Evolutionary conservation across 2,113 vertebrate species (phyloP).

Genomic region (Lontra canadensis): DNA sequence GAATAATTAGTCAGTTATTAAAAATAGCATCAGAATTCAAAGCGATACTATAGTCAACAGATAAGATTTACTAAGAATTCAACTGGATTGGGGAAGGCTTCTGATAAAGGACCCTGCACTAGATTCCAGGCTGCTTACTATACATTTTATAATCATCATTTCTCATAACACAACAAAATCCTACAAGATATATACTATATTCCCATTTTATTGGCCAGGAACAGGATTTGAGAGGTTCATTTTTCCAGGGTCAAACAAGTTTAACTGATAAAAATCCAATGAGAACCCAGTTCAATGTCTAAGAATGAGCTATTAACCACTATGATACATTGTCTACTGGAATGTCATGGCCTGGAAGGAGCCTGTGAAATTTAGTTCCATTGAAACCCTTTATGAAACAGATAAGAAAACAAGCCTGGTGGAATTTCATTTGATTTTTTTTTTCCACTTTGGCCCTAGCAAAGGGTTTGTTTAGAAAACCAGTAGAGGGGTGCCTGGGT

Average conservation of each 20-base stretch:
- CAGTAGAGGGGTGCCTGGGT: not conserved
- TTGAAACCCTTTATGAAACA: conserved; percentile 11
- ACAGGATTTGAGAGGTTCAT: not conserved
- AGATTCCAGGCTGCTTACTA: not conserved
- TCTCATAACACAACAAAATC: not conserved
- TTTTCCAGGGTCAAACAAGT: not conserved
- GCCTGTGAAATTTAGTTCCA: not conserved
- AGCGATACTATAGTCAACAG: not conserved
- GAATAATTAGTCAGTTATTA: not conserved
- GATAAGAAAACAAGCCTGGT: not conserved
- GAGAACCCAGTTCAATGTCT: not conserved
- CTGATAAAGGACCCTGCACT: not conserved
- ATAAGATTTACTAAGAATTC: not conserved
- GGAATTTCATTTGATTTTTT: not conserved
- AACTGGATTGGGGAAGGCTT: not conserved
- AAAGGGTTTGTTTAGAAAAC: not conserved
- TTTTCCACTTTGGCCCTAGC: not conserved
- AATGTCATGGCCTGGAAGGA: not conserved
- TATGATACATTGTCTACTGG: not conserved
- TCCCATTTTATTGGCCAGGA: not conserved
- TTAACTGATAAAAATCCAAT: not conserved
- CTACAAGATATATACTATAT: not conserved
- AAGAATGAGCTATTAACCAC: not conserved
- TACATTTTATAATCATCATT: not conserved
- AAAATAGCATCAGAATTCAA: not conserved